Base-by-base conservation (phyloP, 2,113 vertebrate species). In the Hydropotes inermis region DNA sequence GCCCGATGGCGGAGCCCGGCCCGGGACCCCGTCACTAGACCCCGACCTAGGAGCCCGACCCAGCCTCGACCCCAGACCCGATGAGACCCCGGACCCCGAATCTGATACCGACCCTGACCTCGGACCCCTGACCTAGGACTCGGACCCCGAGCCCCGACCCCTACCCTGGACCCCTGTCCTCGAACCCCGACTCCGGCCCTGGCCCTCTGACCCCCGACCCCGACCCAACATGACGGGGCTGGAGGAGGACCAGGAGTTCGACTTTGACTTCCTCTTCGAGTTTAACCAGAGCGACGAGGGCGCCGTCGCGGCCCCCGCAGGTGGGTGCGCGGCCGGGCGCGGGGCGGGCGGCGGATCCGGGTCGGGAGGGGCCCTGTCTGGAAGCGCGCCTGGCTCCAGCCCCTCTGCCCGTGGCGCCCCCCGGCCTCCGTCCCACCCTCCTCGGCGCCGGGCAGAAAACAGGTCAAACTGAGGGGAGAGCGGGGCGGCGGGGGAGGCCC, bases 261-360 rank as follows among this genome's bases (percentile, higher is more conserved):
- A 99, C 95, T 99, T 99, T 98, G 99, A 99, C 97, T 99, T 99
- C 98, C 98, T 99, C 95, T 99, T 99, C 99, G 99, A 99, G 98
- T 99, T 99, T 98, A 98, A 99, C 98, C 99, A 99, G 98, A 98
- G 98, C 96, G 98, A 98, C 55, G 98, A 99, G 95, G 96, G 98
- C 39, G 95, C 96, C 58, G 87, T 92, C 39, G 91, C 91, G 17
- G 97, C 96, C 43, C 94, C 98, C 82, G 98, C 98, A 99, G 99
- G 99, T 99, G 97, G 97, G 99, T 99, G 21, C 43, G 27, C 45
- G 36, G 54, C 33, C 12, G 25, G 17, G 60, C 39, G 19, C 60
- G 12, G 79, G n/a, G 17, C 87, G 25, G 61, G 33, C 86, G 10
- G 74, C 16, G 27, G 76, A 33, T 2, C 33, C 47, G 50, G 23